These are phyloP conservation scores for Drosophila mayaguana DNA, from an alignment of 2,888 invertebrate species.

Conservation along the genomic window DNA sequence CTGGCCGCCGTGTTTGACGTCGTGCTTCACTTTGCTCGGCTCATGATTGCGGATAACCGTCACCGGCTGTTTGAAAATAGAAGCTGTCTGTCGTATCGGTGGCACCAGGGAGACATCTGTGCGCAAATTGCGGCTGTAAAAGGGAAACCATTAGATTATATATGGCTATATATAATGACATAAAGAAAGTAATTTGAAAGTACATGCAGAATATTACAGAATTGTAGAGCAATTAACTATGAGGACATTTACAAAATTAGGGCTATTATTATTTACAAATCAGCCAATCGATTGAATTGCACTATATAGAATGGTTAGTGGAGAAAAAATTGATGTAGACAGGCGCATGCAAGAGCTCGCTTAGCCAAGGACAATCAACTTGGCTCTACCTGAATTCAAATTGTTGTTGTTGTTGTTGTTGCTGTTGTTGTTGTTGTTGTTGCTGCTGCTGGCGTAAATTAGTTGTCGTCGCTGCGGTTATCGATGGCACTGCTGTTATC, in stretches of 20 bases:
- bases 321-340: slow-evolving; percentile 25
- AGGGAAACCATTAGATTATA: slow-evolving; percentile 34
- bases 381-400: slow-evolving; percentile 84
- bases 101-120: slow-evolving; percentile 96
- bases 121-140: slow-evolving; percentile 89
- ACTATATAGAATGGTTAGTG: slow-evolving; percentile 18
- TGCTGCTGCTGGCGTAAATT: slow-evolving; percentile 68
- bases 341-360: slow-evolving; percentile 70
- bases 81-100: slow-evolving; percentile 98
- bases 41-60: slow-evolving; percentile 96
- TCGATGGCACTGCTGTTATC: slow-evolving; percentile 24
- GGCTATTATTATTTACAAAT: slow-evolving; percentile 9
- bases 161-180: background rate
- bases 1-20: slow-evolving; percentile 95
- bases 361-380: slow-evolving; percentile 62
- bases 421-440: slow-evolving; percentile 64
- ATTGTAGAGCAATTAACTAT: background rate
- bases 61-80: slow-evolving; percentile 99
- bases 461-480: slow-evolving; percentile 45
- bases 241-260: slow-evolving; percentile 2
- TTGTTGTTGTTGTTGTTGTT: slow-evolving; percentile 76
- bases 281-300: slow-evolving; percentile 20
- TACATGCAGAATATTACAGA: slow-evolving; percentile 27
- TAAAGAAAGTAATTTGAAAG: background rate
- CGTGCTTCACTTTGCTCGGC: slow-evolving; percentile 94